These are phyloP conservation scores for Eretmochelys imbricata DNA, from an alignment of 2,113 vertebrate genomes.

Conservation along the genomic window DNA sequence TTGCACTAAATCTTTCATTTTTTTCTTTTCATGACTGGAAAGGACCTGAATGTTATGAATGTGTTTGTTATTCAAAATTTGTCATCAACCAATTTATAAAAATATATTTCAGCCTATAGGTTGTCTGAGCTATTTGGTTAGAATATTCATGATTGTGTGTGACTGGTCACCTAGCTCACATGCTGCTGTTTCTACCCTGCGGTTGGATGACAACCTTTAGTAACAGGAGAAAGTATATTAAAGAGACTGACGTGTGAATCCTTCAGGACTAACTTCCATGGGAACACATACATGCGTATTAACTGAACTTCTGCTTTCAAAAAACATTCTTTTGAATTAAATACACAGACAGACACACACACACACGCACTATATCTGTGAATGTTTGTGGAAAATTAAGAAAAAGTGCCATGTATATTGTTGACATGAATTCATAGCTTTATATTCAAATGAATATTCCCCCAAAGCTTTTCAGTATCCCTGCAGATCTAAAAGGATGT, in stretches of 20 bases:
- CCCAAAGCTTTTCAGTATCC: background rate
- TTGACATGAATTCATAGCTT: background rate
- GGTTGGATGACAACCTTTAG: background rate
- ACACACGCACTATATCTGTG: background rate
- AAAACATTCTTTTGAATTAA: background rate
- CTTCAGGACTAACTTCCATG: background rate
- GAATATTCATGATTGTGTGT: background rate
- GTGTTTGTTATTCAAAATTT: background rate
- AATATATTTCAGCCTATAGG: background rate
- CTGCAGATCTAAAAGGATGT: background rate
- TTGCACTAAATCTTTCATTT: background rate
- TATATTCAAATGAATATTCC: background rate
- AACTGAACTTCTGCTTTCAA: background rate
- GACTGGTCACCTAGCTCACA: background rate
- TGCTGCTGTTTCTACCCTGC: background rate
- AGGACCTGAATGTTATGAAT: background rate
- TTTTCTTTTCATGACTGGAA: background rate
- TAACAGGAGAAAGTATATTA: background rate
- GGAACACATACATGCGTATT: background rate
- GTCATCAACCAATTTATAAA: background rate
- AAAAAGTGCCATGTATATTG: background rate
- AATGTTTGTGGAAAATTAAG: background rate
- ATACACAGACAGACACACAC: background rate
- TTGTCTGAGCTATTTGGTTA: background rate
- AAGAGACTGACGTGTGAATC: background rate